Conservation (phyloP, 2,113 vertebrate genomes). For the Serilophus lunatus region DNA sequence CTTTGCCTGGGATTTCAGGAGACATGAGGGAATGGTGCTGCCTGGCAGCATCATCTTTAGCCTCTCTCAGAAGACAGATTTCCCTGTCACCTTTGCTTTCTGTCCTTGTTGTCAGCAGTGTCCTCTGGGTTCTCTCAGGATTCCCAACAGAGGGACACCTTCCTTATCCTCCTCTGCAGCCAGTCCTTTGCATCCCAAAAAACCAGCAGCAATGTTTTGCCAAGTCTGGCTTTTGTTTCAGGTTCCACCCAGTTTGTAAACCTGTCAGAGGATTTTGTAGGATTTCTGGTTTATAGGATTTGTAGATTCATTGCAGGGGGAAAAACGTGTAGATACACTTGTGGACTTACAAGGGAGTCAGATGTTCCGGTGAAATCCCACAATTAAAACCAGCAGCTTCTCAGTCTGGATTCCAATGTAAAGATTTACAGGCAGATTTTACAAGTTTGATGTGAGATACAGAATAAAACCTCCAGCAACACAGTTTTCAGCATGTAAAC, state of each 20-base stretch:
- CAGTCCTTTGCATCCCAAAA: neutral
- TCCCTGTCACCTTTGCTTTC: neutral
- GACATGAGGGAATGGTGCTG: neutral
- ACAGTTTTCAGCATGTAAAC: neutral
- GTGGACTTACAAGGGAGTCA: neutral
- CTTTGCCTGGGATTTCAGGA: neutral
- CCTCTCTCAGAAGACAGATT: neutral
- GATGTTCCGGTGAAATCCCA: neutral
- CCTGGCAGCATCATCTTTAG: neutral
- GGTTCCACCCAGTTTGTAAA: neutral
- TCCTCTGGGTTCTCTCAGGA: neutral
- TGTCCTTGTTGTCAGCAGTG: neutral
- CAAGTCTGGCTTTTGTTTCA: neutral
- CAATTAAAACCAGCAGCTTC: neutral
- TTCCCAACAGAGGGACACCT: neutral
- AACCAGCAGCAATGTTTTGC: rapidly evolving
- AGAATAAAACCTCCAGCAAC: neutral
- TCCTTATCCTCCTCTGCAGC: neutral
- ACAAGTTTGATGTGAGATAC: neutral
- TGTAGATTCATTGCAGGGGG: neutral
- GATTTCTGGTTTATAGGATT: neutral
- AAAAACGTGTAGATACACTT: neutral
- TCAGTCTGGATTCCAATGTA: neutral
- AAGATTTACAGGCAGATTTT: neutral
- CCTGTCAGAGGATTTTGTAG: neutral